phyloP scores from a whole-genome alignment of 2,797 vertebrate genomes.

The Ibycter americanus region DNA sequence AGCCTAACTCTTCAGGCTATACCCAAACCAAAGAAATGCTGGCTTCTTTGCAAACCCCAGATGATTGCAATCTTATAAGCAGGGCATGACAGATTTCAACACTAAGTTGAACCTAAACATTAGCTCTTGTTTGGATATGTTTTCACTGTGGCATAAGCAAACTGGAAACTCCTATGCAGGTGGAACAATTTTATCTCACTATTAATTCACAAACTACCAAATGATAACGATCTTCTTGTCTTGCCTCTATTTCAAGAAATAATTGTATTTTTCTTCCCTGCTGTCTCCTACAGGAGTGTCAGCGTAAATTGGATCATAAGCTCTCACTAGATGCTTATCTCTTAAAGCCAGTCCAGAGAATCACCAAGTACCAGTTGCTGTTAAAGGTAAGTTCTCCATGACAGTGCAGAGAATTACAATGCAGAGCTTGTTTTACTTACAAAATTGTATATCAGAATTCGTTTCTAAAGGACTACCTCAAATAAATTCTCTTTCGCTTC shows the following conservation, averaged over 20 bases:
- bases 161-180: background rate
- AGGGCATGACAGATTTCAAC: background rate
- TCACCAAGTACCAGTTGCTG: conserved; percentile 92
- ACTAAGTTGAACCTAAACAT: background rate
- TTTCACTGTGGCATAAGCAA: background rate
- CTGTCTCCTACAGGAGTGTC: conserved; percentile 85
- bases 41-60: background rate
- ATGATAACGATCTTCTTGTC: background rate
- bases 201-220: background rate
- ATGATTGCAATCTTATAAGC: background rate
- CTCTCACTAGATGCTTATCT: conserved; percentile 93
- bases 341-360: conserved; percentile 92
- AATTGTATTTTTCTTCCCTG: background rate
- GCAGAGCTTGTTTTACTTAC: background rate
- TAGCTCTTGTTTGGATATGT: background rate
- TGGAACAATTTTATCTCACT: background rate
- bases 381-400: conserved; percentile 81
- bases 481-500: background rate
- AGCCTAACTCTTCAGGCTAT: background rate
- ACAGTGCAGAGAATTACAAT: background rate
- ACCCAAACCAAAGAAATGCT: background rate
- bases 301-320: conserved; percentile 93
- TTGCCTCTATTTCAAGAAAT: background rate
- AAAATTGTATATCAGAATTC: background rate
- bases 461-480: background rate